These are phyloP conservation scores for Triplophysa rosa DNA, from an alignment of 2,113 vertebrate species.

Conservation along the genomic window DNA sequence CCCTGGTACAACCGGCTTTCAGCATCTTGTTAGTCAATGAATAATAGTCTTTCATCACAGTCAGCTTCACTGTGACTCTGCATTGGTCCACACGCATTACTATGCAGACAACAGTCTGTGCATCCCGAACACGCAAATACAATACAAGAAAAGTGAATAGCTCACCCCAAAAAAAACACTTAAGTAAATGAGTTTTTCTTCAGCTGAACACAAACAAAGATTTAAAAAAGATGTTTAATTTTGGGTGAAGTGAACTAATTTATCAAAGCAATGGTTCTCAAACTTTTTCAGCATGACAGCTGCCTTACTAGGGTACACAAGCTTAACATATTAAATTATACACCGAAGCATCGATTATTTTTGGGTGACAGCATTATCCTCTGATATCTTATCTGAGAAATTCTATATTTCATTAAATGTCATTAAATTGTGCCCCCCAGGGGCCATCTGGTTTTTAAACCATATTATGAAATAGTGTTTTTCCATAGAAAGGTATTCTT, in stretches of 20 bases:
- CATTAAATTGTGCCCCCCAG: too few species aligned
- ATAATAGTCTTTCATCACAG: slow-evolving; percentile 35
- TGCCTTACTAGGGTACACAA: too few species aligned
- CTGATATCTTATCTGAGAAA: too few species aligned
- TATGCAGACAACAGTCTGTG: slow-evolving; percentile 6
- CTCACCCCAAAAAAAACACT: too few species aligned
- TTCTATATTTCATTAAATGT: too few species aligned
- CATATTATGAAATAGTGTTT: slow-evolving; percentile 1
- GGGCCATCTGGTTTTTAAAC: not conserved
- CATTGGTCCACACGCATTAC: slow-evolving; percentile 16
- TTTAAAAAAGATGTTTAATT: not conserved
- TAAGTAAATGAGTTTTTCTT: too few species aligned
- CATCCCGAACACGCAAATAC: not conserved
- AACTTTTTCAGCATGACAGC: not conserved
- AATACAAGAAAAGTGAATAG: not conserved
- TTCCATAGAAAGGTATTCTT: not conserved
- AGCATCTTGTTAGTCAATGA: slow-evolving; percentile 29
- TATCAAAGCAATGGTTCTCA: not conserved
- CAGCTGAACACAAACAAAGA: too few species aligned
- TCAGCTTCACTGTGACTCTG: not conserved
- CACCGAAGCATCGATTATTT: too few species aligned
- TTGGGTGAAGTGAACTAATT: too few species aligned
- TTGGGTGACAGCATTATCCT: too few species aligned
- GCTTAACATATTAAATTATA: too few species aligned
- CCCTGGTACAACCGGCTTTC: slow-evolving; percentile 22